Base-by-base conservation (phyloP, 2,888 invertebrate genomes). In the Ochropleura leucogaster region DNA sequence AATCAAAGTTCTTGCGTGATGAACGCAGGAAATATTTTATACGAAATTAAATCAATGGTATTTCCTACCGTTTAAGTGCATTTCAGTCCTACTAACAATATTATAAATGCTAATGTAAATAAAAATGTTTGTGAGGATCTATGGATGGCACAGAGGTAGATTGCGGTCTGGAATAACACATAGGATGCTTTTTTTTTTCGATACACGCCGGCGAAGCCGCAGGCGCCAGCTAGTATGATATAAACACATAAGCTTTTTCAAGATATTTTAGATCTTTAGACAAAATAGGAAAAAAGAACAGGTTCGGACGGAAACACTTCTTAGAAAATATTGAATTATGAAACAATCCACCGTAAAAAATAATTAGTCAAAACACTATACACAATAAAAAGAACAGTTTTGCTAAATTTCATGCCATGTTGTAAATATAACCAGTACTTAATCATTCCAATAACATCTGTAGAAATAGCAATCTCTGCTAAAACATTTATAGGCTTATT, bases 1-100 rank as follows among this genome's bases (percentile, higher is more conserved):
- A 79, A 76, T 69, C 68, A 72, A 57, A 72, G 44, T 68, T 65
- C 62, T 80, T 42, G 74, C 83, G 83, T 88, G 89, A 68, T 62
- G 44, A 70, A 83, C 77, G 77, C 77, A 77, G 66, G 74, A 80
- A 86, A 85, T 67, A 74, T 80, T 67, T 77, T 65, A 74, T 53
- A 73, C 18, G n/a, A 63, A 75, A 77, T 78, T 79, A 74, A 79
- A 76, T 73, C 65, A 70, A 74, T 79, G 74, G 68, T 75, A 84
- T 82, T 77, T 83, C 77, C 77, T 77, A 83, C 69, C 47, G 67
- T 74, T 77, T 76, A 30, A n/a, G 46, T 12, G 30, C 18, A 57
- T 64, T 79, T 68, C 7, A 67, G 68, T 30, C 30, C 30, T 30
- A 30, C 30, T 3, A 30, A 30, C 3, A 30, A 30, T 30, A 30